Conservation (phyloP, 2,113 vertebrate species). For the Mastomys coucha region DNA sequence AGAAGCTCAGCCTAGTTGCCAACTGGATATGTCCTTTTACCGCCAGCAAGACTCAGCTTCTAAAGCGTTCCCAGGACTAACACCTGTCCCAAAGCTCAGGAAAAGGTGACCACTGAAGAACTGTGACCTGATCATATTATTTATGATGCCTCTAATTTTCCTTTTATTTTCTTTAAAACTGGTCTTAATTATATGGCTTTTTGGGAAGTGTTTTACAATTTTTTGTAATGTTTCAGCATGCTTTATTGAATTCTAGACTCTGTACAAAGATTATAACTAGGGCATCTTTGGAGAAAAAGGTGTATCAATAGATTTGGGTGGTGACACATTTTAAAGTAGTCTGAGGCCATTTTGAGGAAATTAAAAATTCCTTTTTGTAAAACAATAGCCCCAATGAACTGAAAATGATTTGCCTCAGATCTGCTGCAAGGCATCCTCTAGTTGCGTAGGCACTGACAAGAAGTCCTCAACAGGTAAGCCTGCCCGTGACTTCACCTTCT, state of each 20-base stretch:
- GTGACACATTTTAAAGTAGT: constrained; percentile 61
- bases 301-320: constrained; percentile 20
- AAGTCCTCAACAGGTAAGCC: constrained; percentile 14
- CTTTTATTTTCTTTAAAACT: constrained; percentile 60
- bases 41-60: constrained; percentile 61
- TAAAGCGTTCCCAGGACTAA: constrained; percentile 53
- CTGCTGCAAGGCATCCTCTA: neutral
- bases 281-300: constrained; percentile 45
- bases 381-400: neutral
- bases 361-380: constrained; percentile 37
- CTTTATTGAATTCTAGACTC: constrained; percentile 49
- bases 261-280: constrained; percentile 24
- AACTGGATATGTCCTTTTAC: constrained; percentile 14
- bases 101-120: constrained; percentile 66
- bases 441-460: neutral
- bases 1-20: constrained; percentile 47
- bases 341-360: constrained; percentile 53
- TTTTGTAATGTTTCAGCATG: constrained; percentile 43
- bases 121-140: constrained; percentile 43
- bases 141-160: constrained; percentile 56
- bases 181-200: neutral
- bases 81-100: constrained; percentile 71
- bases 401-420: constrained; percentile 48
- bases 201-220: neutral
- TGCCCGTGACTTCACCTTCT: neutral